Percentiles rank a stretch among this genome's conserved stretches.
Evolutionary conservation across 2,888 invertebrate genomes (phyloP).

Genomic region (Congeria kusceri): DNA sequence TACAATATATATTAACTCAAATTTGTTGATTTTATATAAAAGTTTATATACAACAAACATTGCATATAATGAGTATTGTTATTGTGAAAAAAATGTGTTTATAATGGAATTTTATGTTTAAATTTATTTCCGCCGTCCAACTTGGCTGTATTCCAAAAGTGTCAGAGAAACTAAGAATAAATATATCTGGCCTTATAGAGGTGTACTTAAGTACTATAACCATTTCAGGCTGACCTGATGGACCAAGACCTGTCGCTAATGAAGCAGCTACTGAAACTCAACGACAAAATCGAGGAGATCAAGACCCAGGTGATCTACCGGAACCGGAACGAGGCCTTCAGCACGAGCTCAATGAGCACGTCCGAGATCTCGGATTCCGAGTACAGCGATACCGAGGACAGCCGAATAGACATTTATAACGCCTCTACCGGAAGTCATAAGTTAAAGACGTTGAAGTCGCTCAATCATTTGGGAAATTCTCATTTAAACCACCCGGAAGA

Average conservation of each 20-base stretch:
- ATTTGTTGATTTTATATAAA: too few relatives aligned
- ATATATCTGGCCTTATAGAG: too few relatives aligned
- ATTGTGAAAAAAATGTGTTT: too few relatives aligned
- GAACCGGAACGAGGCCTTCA: constrained; percentile 14
- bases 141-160: too few relatives aligned
- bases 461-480: not conserved
- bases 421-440: not conserved
- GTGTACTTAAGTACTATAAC: too few relatives aligned
- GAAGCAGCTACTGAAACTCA: constrained; percentile 82
- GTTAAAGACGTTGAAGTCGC: not conserved
- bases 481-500: not conserved
- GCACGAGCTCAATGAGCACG: constrained; percentile 38
- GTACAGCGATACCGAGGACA: constrained; percentile 46
- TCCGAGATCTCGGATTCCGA: constrained; percentile 46
- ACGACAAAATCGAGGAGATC: constrained; percentile 82
- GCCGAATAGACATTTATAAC: constrained; percentile 27
- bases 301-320: constrained; percentile 61
- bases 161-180: too few relatives aligned
- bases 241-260: constrained; percentile 82
- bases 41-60: too few relatives aligned
- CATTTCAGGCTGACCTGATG: constrained; percentile 79
- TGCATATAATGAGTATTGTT: too few relatives aligned
- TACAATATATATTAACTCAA: too few relatives aligned
- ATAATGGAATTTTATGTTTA: too few relatives aligned
- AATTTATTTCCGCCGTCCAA: too few relatives aligned